phyloP scores from a whole-genome alignment of 1,140 invertebrate genomes.

The Asbolus verrucosus region DNA sequence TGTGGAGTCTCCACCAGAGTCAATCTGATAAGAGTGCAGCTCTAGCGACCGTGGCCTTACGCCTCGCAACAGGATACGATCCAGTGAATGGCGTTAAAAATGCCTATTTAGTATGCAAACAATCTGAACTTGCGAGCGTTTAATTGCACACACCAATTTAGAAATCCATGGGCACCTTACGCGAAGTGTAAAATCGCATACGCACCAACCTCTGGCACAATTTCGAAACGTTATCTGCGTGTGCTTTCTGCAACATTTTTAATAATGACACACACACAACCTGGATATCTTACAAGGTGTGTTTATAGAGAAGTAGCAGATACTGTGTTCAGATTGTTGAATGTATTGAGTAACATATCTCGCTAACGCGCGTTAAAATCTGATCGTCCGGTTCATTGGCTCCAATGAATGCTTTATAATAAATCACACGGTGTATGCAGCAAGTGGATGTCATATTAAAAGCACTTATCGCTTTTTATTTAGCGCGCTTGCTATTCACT shows the following conservation, averaged over 20 bases:
- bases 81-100: too few species aligned
- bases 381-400: conserved; percentile 55
- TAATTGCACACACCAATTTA: conserved; percentile 15
- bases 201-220: neutral
- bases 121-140: neutral
- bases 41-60: too few species aligned
- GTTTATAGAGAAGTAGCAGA: neutral
- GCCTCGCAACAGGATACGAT: too few species aligned
- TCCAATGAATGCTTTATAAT: conserved; percentile 53
- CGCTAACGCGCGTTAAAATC: conserved; percentile 53
- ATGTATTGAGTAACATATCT: conserved; percentile 47
- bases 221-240: too few species aligned
- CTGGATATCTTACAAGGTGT: too few species aligned
- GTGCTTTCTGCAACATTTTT: too few species aligned
- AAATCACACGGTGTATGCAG: conserved; percentile 51
- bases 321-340: conserved; percentile 6
- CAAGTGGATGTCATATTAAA: conserved; percentile 48
- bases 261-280: too few species aligned
- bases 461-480: conserved; percentile 24
- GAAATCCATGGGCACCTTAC: conserved; percentile 13
- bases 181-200: conserved; percentile 32
- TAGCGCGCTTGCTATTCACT: neutral
- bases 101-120: too few species aligned
- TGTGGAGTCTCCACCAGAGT: too few species aligned
- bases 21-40: too few species aligned